phyloP scores from a whole-genome alignment of 2,797 vertebrate genomes.

The Fistularia tabacaria region DNA sequence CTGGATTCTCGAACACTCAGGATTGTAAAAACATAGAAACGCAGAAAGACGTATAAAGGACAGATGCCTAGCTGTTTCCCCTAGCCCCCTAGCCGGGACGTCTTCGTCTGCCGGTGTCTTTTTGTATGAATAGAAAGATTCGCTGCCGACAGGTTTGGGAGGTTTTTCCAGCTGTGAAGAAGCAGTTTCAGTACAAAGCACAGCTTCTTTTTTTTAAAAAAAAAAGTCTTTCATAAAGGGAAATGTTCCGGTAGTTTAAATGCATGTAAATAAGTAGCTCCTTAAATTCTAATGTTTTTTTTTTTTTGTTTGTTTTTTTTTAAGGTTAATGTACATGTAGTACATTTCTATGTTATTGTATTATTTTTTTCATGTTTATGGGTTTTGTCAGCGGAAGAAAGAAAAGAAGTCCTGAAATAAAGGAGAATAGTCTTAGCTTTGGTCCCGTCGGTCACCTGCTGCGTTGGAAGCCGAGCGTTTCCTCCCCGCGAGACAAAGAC shows the following conservation, averaged over 20 bases:
- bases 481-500: constrained; percentile 54
- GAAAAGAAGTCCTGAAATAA: constrained; percentile 13
- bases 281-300: constrained; percentile 24
- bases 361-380: constrained; percentile 47
- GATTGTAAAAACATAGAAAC: constrained; percentile 23
- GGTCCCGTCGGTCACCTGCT: constrained; percentile 27
- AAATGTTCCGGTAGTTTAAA: constrained; percentile 37
- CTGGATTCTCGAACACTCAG: constrained; percentile 52
- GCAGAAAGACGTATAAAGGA: constrained; percentile 43
- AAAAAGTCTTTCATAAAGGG: constrained; percentile 50
- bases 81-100: constrained; percentile 24
- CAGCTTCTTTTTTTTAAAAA: constrained; percentile 28
- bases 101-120: constrained; percentile 4
- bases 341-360: constrained; percentile 1
- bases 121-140: constrained; percentile 25
- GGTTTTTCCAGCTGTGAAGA: constrained; percentile 45
- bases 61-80: constrained; percentile 51
- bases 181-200: constrained; percentile 34
- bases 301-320: constrained; percentile 21
- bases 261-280: constrained; percentile 53
- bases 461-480: constrained; percentile 50
- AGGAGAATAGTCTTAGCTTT: constrained; percentile 23
- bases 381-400: constrained; percentile 30
- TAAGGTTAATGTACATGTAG: constrained; percentile 35
- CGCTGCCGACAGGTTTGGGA: constrained; percentile 41